A percentile compares a stretch with the other conserved stretches of the same genome.
Evolutionary conservation across 2,888 invertebrate species (phyloP).

Genomic region (Nudaria mundana): DNA sequence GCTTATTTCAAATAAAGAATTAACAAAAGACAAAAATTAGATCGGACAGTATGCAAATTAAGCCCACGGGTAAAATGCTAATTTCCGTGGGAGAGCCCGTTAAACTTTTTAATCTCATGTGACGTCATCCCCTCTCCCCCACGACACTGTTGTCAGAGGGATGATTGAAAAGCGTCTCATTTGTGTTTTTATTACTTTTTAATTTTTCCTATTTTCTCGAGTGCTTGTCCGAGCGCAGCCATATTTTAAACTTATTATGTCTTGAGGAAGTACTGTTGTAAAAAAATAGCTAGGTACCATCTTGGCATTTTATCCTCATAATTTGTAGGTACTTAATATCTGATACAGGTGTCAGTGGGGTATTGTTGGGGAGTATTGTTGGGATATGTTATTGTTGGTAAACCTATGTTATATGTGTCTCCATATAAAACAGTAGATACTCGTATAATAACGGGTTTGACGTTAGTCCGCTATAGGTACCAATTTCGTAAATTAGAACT

Average conservation of each 20-base stretch:
- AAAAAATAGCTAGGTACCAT: too few relatives aligned
- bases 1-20: constrained; percentile 35
- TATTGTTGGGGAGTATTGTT: constrained; percentile 27
- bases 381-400: too few relatives aligned
- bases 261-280: too few relatives aligned
- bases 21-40: constrained; percentile 56
- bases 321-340: constrained; percentile 28
- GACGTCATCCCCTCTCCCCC: constrained; percentile 52
- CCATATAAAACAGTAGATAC: too few relatives aligned
- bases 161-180: constrained; percentile 79
- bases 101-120: constrained; percentile 81
- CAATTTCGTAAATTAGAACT: too few relatives aligned
- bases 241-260: constrained; percentile 9
- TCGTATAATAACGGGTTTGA: too few relatives aligned
- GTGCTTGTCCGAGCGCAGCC: constrained; percentile 50
- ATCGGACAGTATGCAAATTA: constrained; percentile 68
- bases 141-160: constrained; percentile 60
- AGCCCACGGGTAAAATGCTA: constrained; percentile 70
- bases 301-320: too few relatives aligned
- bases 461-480: too few relatives aligned
- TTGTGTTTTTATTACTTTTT: constrained; percentile 80
- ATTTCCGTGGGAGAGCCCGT: constrained; percentile 77
- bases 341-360: constrained; percentile 39
- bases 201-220: constrained; percentile 74
- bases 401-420: too few relatives aligned